A percentile compares a stretch with the other conserved stretches of the same genome.
Evolutionary conservation across 2,797 vertebrate genomes (phyloP).

Genomic region (Cirrhinus molitorella): DNA sequence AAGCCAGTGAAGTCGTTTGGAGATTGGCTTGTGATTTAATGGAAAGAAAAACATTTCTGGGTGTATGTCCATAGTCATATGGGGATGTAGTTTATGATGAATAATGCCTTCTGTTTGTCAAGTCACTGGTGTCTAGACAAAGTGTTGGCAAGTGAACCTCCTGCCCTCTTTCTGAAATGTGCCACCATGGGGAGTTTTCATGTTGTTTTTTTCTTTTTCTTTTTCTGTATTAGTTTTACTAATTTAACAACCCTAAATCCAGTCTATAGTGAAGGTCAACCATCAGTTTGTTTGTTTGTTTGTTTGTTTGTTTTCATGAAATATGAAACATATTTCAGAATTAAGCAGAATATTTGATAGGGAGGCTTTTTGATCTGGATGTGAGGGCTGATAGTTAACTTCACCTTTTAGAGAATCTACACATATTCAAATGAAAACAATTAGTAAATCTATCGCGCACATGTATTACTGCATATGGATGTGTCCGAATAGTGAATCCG

Average conservation of each 20-base stretch:
- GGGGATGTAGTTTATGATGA: conserved; percentile 31
- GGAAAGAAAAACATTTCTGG: conserved; percentile 62
- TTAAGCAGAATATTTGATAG: background rate
- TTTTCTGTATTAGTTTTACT: background rate
- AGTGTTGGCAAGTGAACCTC: conserved; percentile 6
- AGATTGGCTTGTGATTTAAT: conserved; percentile 42
- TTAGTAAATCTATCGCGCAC: background rate
- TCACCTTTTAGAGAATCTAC: background rate
- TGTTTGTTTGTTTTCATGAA: background rate
- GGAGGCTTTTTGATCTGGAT: background rate
- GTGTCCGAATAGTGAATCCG: too few species aligned
- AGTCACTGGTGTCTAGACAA: conserved; percentile 30
- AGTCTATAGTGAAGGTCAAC: background rate
- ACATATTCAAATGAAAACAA: background rate
- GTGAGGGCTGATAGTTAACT: background rate
- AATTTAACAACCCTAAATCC: conserved; percentile 1
- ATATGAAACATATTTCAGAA: background rate
- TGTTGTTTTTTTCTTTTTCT: background rate
- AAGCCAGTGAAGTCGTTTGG: conserved; percentile 53
- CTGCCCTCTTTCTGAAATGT: background rate
- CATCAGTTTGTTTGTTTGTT: too few species aligned
- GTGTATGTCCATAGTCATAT: conserved; percentile 44
- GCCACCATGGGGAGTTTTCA: background rate
- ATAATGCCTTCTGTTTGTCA: conserved; percentile 11
- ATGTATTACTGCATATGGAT: background rate